A percentile compares a stretch with the other conserved stretches of the same genome.
phyloP scores from a whole-genome alignment of 2,113 vertebrate genomes.

The Monarcha castaneiventris region DNA sequence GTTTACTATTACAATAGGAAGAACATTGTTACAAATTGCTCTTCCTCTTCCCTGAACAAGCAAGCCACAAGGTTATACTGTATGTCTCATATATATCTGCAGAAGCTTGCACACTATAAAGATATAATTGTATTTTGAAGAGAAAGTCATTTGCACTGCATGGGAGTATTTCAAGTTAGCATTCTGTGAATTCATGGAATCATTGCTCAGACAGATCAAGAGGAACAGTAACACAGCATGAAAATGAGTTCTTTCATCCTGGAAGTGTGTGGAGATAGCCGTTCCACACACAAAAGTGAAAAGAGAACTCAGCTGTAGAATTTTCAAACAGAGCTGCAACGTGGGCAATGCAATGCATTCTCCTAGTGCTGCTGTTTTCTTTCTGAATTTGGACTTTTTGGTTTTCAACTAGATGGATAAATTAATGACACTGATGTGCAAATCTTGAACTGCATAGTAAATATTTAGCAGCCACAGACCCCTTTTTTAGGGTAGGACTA shows the following conservation, averaged over 20 bases:
- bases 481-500: constrained; percentile 53
- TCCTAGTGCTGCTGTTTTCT: not conserved
- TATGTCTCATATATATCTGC: constrained; percentile 16
- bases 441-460: constrained; percentile 90
- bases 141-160: constrained; percentile 19
- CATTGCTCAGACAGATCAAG: constrained; percentile 6
- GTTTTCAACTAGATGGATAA: constrained; percentile 47
- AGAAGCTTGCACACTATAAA: constrained; percentile 53
- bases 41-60: constrained; percentile 63
- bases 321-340: not conserved
- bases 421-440: constrained; percentile 68
- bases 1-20: not conserved
- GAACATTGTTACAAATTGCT: constrained; percentile 6
- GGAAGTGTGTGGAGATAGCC: not conserved
- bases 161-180: constrained; percentile 30
- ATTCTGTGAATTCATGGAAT: constrained; percentile 13
- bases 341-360: not conserved
- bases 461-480: constrained; percentile 77
- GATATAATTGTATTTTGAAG: constrained; percentile 33
- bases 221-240: constrained; percentile 38
- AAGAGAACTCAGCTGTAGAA: not conserved
- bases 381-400: constrained; percentile 44
- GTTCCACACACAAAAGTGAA: constrained; percentile 28
- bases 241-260: constrained; percentile 6
- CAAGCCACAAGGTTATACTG: constrained; percentile 18